Percentiles rank a stretch among this genome's conserved stretches.
Evolutionary conservation across 35 echinoderm and acorn worm species (phyloP).

Genomic region (Apostichopus californicus): DNA sequence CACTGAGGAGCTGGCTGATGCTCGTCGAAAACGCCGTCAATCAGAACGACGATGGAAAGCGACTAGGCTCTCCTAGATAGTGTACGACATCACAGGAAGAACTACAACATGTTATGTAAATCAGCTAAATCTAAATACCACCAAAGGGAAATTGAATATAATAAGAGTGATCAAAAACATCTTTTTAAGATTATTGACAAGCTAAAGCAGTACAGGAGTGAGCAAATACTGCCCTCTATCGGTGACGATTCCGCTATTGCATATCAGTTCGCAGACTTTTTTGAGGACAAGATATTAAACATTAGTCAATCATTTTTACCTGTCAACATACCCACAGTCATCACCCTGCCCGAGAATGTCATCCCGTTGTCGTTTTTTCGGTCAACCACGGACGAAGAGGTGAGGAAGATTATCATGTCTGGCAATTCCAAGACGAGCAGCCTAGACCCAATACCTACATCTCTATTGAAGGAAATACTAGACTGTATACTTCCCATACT

Average conservation of each 20-base stretch:
- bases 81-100: background rate
- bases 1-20: conserved; percentile 15
- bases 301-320: no score
- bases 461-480: no score
- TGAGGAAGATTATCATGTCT: no score
- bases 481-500: no score
- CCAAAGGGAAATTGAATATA: background rate
- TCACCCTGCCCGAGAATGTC: no score
- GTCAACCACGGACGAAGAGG: no score
- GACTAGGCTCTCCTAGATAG: conserved; percentile 31
- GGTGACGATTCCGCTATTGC: background rate
- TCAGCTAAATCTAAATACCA: background rate
- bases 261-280: no score
- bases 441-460: no score
- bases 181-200: conserved; percentile 26
- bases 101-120: conserved; percentile 44
- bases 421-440: no score
- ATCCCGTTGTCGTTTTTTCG: no score
- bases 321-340: no score
- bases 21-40: conserved; percentile 23
- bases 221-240: background rate
- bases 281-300: no score
- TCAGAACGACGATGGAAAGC: conserved; percentile 27
- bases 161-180: background rate
- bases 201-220: background rate